phyloP scores from a whole-genome alignment of 2,888 invertebrate genomes.

The Seira ritae region DNA sequence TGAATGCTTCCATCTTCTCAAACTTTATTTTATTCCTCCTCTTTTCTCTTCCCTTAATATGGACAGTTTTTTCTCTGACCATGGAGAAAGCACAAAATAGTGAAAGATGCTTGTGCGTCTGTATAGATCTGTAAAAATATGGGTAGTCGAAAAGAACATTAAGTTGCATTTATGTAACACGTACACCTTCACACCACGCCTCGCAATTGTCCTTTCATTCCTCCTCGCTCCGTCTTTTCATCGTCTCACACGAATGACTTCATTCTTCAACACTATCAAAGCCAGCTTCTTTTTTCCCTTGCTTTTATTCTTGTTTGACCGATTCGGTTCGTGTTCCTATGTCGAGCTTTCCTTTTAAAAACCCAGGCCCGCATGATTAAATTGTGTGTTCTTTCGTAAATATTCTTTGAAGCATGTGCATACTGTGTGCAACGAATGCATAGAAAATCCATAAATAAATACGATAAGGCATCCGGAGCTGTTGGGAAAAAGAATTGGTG shows the following conservation, averaged over 20 bases:
- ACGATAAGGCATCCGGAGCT: no score
- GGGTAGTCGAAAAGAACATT: not conserved
- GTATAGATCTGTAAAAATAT: not conserved
- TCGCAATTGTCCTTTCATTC: constrained; percentile 17
- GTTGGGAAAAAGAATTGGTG: not conserved
- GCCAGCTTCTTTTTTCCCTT: constrained; percentile 8
- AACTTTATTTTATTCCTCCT: not conserved
- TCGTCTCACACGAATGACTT: constrained; percentile 35
- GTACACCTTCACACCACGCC: not conserved
- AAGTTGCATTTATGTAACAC: constrained; percentile 3
- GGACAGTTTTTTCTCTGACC: not conserved
- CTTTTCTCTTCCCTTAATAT: not conserved
- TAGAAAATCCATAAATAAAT: not conserved
- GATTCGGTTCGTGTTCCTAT: constrained; percentile 1
- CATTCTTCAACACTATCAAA: not conserved
- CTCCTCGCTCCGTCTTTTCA: constrained; percentile 4
- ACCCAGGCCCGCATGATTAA: constrained; percentile 25
- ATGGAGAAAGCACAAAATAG: not conserved
- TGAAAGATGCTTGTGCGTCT: not conserved
- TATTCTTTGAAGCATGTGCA: not conserved
- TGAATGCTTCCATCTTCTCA: constrained; percentile 8
- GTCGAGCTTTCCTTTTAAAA: not conserved
- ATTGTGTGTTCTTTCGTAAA: constrained; percentile 37
- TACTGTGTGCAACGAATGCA: not conserved
- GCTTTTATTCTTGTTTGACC: not conserved